Conservation (phyloP, 1,140 invertebrate genomes). For the Melitaea cinxia region DNA sequence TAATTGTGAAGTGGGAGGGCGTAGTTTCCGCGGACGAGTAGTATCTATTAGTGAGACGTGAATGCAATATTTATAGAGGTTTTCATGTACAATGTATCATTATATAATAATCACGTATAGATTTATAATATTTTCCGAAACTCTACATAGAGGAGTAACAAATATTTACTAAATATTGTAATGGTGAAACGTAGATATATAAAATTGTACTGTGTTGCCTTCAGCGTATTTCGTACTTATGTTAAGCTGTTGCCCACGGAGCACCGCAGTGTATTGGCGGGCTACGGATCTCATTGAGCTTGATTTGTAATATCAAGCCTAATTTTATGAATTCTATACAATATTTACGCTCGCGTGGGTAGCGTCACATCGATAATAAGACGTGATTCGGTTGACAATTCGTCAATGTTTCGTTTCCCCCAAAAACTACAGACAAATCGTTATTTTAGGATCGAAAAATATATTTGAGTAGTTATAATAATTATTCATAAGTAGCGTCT, state of each 20-base stretch:
- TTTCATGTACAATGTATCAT: constrained; percentile 59
- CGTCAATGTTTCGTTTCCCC: constrained; percentile 42
- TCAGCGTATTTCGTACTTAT: constrained; percentile 50
- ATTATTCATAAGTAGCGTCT: constrained; percentile 47
- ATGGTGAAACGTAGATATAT: constrained; percentile 55
- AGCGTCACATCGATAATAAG: constrained; percentile 6
- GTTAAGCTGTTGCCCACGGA: constrained; percentile 20
- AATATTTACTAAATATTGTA: constrained; percentile 66
- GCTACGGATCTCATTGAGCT: constrained; percentile 1
- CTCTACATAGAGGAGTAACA: constrained; percentile 72
- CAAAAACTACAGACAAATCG: constrained; percentile 32
- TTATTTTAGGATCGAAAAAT: constrained; percentile 40
- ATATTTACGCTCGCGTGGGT: constrained; percentile 14
- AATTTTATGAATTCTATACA: constrained; percentile 9
- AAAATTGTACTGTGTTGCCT: constrained; percentile 59
- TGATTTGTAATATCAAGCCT: background rate
- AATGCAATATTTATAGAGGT: constrained; percentile 25
- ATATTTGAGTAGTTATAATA: constrained; percentile 44
- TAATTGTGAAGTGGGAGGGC: background rate
- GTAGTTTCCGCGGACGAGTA: background rate
- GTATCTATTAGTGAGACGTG: constrained; percentile 11
- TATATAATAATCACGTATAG: constrained; percentile 54
- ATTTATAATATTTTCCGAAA: constrained; percentile 77
- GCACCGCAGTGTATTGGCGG: background rate
- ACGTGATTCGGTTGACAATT: constrained; percentile 40